phyloP scores from a whole-genome alignment of 2,888 invertebrate genomes.

The Trissoscelio sp. region DNA sequence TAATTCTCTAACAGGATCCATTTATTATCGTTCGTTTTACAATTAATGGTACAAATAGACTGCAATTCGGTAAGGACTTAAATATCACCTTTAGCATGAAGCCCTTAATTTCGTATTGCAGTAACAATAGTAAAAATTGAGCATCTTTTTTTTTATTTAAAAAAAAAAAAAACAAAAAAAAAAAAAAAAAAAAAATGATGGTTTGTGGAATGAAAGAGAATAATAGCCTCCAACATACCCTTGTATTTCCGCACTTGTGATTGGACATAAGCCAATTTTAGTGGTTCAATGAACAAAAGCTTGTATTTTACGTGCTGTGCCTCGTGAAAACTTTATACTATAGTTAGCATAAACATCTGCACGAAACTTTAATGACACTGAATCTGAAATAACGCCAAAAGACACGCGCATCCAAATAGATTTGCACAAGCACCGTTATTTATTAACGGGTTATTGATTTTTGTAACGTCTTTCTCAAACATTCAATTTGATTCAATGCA shows the following conservation, averaged over 20 bases:
- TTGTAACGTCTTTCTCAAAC: too few species aligned
- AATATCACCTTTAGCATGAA: too few species aligned
- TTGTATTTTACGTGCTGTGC: conserved; percentile 25
- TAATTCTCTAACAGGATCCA: too few species aligned
- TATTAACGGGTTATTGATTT: not conserved
- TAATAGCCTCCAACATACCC: conserved; percentile 3
- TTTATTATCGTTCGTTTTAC: too few species aligned
- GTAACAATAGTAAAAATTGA: not conserved
- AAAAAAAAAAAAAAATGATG: conserved; percentile 10
- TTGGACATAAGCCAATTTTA: conserved; percentile 45
- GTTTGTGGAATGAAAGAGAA: conserved; percentile 22
- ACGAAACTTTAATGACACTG: conserved; percentile 7
- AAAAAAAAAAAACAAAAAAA: not conserved
- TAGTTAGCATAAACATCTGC: conserved; percentile 14
- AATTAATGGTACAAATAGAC: too few species aligned
- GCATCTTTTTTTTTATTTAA: conserved; percentile 17
- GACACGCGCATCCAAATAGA: not conserved
- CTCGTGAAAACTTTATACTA: conserved; percentile 21
- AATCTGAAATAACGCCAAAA: not conserved
- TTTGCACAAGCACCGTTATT: not conserved
- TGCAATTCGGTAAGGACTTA: too few species aligned
- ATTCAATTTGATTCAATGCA: too few species aligned
- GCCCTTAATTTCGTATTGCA: too few species aligned
- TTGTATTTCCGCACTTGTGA: conserved; percentile 22
- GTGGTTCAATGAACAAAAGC: conserved; percentile 38